A percentile compares a stretch with the other conserved stretches of the same genome.
phyloP scores from a whole-genome alignment of 2,113 vertebrate genomes.

The Myiozetetes cayanensis region DNA sequence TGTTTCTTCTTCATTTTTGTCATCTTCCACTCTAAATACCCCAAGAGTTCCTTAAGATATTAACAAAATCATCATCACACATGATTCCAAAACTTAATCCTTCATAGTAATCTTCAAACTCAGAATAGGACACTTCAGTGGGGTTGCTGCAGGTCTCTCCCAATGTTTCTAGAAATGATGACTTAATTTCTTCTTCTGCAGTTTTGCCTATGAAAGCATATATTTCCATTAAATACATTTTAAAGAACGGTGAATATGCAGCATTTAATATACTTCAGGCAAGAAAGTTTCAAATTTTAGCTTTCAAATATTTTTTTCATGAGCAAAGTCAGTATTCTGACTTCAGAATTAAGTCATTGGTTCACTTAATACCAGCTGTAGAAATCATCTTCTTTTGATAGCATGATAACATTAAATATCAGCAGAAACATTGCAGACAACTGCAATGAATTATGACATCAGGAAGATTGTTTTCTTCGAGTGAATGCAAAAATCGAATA shows the following conservation, averaged over 20 bases:
- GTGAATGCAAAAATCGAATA: neutral
- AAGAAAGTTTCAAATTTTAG: neutral
- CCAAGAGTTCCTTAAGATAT: constrained; percentile 76
- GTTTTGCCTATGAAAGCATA: constrained; percentile 67
- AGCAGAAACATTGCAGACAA: neutral
- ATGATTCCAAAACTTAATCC: constrained; percentile 76
- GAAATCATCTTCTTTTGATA: neutral
- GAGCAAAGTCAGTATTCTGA: neutral
- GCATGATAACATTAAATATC: neutral
- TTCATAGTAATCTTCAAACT: constrained; percentile 87
- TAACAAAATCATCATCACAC: constrained; percentile 77
- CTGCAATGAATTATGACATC: neutral
- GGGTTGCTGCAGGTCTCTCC: constrained; percentile 64
- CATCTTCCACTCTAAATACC: constrained; percentile 68
- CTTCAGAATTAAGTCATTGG: neutral
- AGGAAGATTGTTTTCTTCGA: neutral
- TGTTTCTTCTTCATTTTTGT: neutral
- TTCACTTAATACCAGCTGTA: neutral
- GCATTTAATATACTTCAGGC: neutral
- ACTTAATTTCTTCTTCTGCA: constrained; percentile 76
- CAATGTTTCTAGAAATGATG: constrained; percentile 76
- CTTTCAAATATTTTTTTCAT: neutral
- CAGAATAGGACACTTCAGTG: constrained; percentile 75
- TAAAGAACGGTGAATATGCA: neutral
- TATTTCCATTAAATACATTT: constrained; percentile 11